Evolutionary conservation across 2,797 vertebrate species (phyloP).

Genomic region (Bryconaethiops microstoma): DNA sequence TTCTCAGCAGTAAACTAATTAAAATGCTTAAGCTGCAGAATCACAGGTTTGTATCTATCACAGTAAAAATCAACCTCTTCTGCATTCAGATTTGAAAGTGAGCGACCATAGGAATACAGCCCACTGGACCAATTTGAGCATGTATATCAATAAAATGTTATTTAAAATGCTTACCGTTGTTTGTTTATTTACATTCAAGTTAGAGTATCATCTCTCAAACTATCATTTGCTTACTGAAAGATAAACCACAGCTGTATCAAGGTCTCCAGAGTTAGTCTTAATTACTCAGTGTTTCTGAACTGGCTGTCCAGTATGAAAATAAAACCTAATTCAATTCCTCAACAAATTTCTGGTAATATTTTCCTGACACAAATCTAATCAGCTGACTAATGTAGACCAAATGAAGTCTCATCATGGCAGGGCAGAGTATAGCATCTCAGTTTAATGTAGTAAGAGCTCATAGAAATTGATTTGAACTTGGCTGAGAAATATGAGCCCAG

Average conservation of each 20-base stretch:
- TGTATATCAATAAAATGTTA: slow-evolving; percentile 10
- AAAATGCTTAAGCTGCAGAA: background rate
- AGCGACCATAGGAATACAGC: background rate
- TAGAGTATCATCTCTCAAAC: slow-evolving; percentile 43
- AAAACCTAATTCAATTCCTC: slow-evolving; percentile 80
- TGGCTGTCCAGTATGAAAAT: slow-evolving; percentile 67
- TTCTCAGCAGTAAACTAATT: no score
- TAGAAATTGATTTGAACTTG: slow-evolving; percentile 56
- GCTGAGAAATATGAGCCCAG: slow-evolving; percentile 50
- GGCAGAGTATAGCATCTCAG: slow-evolving; percentile 58
- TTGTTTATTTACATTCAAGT: background rate
- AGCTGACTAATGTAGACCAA: slow-evolving; percentile 56
- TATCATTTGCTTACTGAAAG: slow-evolving; percentile 70
- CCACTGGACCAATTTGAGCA: background rate
- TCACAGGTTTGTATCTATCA: background rate
- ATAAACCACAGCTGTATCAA: slow-evolving; percentile 68
- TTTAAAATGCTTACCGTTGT: slow-evolving; percentile 5
- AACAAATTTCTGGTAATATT: slow-evolving; percentile 66
- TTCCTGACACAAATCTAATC: slow-evolving; percentile 68
- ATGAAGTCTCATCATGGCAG: slow-evolving; percentile 58
- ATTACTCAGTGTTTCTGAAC: slow-evolving; percentile 64
- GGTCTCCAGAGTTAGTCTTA: slow-evolving; percentile 61
- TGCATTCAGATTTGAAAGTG: background rate
- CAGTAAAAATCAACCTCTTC: background rate
- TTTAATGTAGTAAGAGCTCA: slow-evolving; percentile 62